These are phyloP conservation scores for Sebastiscus albofasciatus DNA, from an alignment of 2,797 vertebrate species.

Conservation along the genomic window DNA sequence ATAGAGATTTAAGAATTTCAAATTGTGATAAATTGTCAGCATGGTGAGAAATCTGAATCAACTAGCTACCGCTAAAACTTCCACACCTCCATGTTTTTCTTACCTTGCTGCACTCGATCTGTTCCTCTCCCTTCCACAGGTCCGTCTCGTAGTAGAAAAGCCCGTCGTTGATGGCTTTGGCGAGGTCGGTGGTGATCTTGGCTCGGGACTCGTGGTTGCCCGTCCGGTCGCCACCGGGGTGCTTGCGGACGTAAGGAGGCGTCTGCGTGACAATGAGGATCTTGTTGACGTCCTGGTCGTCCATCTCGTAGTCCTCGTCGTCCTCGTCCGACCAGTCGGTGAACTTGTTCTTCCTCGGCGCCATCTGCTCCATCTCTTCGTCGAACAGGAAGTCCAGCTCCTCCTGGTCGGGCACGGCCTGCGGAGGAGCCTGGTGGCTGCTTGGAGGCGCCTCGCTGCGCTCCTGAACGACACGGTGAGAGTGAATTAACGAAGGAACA, in stretches of 20 bases:
- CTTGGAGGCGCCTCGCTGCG: slow-evolving; percentile 28
- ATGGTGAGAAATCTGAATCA: background rate
- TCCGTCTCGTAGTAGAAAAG: slow-evolving; percentile 94
- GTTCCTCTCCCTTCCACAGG: slow-evolving; percentile 88
- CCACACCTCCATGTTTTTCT: background rate
- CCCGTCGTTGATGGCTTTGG: slow-evolving; percentile 93
- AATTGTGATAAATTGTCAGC: background rate
- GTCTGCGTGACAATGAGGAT: slow-evolving; percentile 96
- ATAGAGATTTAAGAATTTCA: background rate
- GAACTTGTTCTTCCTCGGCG: slow-evolving; percentile 87
- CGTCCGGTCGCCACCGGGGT: slow-evolving; percentile 84
- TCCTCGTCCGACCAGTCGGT: slow-evolving; percentile 90
- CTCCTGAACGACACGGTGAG: slow-evolving; percentile 51
- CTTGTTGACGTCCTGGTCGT: slow-evolving; percentile 93
- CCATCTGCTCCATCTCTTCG: slow-evolving; percentile 91
- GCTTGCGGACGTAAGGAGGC: slow-evolving; percentile 88
- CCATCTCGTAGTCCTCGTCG: slow-evolving; percentile 93
- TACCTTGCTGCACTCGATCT: slow-evolving; percentile 85
- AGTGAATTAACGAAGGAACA: background rate
- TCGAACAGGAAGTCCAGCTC: slow-evolving; percentile 96
- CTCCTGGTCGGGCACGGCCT: slow-evolving; percentile 85
- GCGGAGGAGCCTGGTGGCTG: slow-evolving; percentile 28
- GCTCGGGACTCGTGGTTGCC: slow-evolving; percentile 86
- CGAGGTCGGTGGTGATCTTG: slow-evolving; percentile 89
- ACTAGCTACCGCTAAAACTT: background rate